phyloP scores from a whole-genome alignment of 2,797 vertebrate genomes.

The Sebastes iracundus region DNA sequence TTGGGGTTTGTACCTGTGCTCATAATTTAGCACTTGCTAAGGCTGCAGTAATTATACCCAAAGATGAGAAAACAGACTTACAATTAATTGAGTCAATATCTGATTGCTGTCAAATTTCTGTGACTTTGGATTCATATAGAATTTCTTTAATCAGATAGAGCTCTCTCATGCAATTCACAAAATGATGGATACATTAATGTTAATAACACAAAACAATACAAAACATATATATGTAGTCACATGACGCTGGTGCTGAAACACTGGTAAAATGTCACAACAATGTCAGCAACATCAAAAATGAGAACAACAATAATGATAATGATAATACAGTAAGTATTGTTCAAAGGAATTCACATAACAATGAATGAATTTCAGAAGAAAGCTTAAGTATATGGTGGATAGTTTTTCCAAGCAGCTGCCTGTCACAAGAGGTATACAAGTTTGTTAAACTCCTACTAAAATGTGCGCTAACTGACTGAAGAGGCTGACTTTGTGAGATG shows the following conservation, averaged over 20 bases:
- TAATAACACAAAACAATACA: background rate
- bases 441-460: background rate
- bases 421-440: constrained; percentile 15
- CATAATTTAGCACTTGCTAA: background rate
- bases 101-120: background rate
- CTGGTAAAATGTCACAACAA: background rate
- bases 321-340: background rate
- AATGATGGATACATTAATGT: background rate
- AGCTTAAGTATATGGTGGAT: background rate
- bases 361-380: background rate
- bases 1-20: background rate
- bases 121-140: background rate
- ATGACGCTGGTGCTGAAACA: background rate
- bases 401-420: constrained; percentile 10
- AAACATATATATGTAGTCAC: background rate
- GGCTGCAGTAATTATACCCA: background rate
- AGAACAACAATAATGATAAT: background rate
- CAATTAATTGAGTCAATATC: background rate
- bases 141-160: background rate
- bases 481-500: no score
- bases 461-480: background rate
- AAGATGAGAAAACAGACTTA: background rate
- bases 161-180: background rate
- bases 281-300: background rate
- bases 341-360: background rate